Conservation (phyloP, 2,797 vertebrate genomes). For the Morelia viridis region DNA sequence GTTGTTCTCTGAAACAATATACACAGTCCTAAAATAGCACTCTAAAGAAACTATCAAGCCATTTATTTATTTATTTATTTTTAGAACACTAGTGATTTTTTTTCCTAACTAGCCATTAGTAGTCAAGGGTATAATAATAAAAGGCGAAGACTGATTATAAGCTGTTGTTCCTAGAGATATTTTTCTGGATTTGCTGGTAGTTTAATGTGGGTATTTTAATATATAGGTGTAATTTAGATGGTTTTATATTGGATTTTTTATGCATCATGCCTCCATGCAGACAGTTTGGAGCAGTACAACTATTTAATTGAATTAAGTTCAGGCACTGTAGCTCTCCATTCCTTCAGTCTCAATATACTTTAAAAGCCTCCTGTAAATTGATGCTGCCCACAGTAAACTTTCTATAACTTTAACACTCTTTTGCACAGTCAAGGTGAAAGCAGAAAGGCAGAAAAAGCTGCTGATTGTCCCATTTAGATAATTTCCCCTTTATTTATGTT, state of each 20-base stretch:
- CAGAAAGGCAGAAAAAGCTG: background rate
- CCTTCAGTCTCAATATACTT: conserved; percentile 9
- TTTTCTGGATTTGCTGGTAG: background rate
- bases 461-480: background rate
- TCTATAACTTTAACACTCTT: background rate
- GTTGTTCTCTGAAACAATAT: background rate
- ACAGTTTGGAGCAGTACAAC: background rate
- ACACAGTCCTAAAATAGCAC: background rate
- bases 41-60: background rate
- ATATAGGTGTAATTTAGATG: conserved; percentile 13
- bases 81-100: background rate
- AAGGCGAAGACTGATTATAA: background rate
- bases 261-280: background rate
- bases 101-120: background rate
- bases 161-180: background rate
- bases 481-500: background rate
- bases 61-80: background rate
- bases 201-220: conserved; percentile 23
- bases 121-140: background rate
- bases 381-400: background rate
- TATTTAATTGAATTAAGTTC: background rate
- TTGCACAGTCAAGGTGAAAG: background rate
- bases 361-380: background rate
- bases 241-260: conserved; percentile 23
- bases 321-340: background rate